Percentiles rank a stretch among this genome's conserved stretches.
phyloP scores from a whole-genome alignment of 2,113 vertebrate genomes.

The Erythrolamprus reginae region DNA sequence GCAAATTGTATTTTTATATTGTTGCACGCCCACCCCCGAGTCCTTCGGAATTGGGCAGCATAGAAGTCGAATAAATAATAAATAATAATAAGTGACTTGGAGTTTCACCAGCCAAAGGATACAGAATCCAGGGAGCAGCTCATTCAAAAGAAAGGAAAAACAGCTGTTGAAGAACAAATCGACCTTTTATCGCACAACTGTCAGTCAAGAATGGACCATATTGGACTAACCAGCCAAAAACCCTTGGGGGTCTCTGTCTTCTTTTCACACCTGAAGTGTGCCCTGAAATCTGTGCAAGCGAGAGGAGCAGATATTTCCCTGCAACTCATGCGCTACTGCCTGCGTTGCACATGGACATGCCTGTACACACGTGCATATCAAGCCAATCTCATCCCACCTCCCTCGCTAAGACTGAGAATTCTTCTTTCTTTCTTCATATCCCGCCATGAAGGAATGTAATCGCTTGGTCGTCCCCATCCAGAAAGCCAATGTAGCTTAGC shows the following conservation, averaged over 20 bases:
- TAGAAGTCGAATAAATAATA: too few relatives aligned
- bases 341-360: background rate
- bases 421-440: too few relatives aligned
- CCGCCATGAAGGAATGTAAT: background rate
- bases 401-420: background rate
- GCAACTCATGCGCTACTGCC: background rate
- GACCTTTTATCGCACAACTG: background rate
- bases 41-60: too few relatives aligned
- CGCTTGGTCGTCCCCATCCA: background rate
- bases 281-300: background rate
- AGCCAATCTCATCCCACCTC: background rate
- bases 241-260: background rate
- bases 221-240: background rate
- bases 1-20: too few relatives aligned
- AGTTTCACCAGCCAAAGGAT: background rate
- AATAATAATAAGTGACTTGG: too few relatives aligned
- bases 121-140: background rate
- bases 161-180: background rate
- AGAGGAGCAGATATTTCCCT: too few relatives aligned
- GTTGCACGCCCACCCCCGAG: too few relatives aligned
- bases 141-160: background rate
- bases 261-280: background rate
- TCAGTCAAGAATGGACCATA: too few relatives aligned
- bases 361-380: background rate
- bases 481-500: background rate